phyloP scores from a whole-genome alignment of 2,113 vertebrate species.

The Glaucomys volans region DNA sequence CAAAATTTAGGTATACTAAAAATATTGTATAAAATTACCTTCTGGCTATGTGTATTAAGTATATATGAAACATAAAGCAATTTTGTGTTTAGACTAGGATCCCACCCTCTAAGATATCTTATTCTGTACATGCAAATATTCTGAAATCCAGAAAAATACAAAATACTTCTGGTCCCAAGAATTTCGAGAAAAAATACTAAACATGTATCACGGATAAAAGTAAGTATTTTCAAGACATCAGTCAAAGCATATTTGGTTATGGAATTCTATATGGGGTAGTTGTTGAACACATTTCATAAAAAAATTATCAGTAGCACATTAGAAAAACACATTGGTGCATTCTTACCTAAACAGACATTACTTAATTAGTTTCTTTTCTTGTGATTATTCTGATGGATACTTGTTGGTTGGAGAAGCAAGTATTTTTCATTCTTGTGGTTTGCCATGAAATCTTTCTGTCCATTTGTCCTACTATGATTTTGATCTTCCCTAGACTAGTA shows the following conservation, averaged over 20 bases:
- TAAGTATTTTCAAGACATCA: background rate
- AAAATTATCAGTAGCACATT: constrained; percentile 44
- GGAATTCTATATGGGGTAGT: background rate
- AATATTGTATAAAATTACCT: background rate
- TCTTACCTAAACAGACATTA: constrained; percentile 27
- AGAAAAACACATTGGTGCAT: constrained; percentile 21
- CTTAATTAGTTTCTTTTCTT: constrained; percentile 41
- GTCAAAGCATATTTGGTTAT: background rate
- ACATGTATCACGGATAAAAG: background rate
- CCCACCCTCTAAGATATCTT: background rate
- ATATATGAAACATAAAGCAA: background rate
- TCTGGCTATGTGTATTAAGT: background rate
- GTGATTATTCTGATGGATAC: background rate
- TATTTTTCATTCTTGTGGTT: constrained; percentile 19
- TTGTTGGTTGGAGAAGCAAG: background rate
- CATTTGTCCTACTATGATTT: background rate
- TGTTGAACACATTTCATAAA: background rate
- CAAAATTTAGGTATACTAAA: background rate
- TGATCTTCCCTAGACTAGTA: background rate
- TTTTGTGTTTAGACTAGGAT: background rate
- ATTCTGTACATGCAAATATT: background rate
- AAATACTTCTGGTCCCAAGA: background rate
- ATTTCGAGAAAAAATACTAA: background rate
- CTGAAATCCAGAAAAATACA: background rate
- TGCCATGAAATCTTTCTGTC: background rate